A percentile compares a stretch with the other conserved stretches of the same genome.
Evolutionary conservation across 2,888 invertebrate genomes (phyloP).

Genomic region (Cephus nigrinus): DNA sequence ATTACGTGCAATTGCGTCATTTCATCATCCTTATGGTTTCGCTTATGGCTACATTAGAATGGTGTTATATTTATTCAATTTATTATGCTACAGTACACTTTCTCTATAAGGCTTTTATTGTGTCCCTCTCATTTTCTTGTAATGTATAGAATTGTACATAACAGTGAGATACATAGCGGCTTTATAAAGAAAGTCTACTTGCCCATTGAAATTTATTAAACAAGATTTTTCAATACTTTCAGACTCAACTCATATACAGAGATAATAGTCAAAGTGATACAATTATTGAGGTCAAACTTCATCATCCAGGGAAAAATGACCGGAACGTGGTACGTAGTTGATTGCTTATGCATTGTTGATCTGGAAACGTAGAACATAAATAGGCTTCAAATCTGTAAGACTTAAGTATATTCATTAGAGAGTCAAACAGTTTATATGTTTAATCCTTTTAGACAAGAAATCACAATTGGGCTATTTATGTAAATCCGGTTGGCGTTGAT

Average conservation of each 20-base stretch:
- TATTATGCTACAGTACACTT: not conserved
- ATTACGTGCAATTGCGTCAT: constrained; percentile 87
- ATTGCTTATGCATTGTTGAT: constrained; percentile 12
- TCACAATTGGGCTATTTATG: constrained; percentile 92
- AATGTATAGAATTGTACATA: no score
- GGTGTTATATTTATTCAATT: constrained; percentile 64
- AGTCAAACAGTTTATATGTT: constrained; percentile 1
- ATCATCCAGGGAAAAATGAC: constrained; percentile 88
- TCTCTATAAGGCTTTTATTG: no score
- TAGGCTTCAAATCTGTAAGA: constrained; percentile 4
- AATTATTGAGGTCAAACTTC: constrained; percentile 86
- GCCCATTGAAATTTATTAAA: not conserved
- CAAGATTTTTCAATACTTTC: constrained; percentile 30
- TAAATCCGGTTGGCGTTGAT: constrained; percentile 92
- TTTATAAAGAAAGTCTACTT: not conserved
- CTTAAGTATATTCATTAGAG: constrained; percentile 7
- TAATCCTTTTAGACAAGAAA: constrained; percentile 74
- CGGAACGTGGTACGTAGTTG: constrained; percentile 76
- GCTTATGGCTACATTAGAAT: constrained; percentile 88
- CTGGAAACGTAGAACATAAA: not conserved
- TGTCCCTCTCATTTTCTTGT: no score
- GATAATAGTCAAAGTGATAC: constrained; percentile 92
- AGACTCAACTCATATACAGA: constrained; percentile 87
- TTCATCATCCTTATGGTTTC: constrained; percentile 89
- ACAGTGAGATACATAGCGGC: no score